Evolutionary conservation across 2,888 invertebrate species (phyloP), one percentile per base, ranked within the genome.

Genomic region (Drosophila mimica): DNA sequence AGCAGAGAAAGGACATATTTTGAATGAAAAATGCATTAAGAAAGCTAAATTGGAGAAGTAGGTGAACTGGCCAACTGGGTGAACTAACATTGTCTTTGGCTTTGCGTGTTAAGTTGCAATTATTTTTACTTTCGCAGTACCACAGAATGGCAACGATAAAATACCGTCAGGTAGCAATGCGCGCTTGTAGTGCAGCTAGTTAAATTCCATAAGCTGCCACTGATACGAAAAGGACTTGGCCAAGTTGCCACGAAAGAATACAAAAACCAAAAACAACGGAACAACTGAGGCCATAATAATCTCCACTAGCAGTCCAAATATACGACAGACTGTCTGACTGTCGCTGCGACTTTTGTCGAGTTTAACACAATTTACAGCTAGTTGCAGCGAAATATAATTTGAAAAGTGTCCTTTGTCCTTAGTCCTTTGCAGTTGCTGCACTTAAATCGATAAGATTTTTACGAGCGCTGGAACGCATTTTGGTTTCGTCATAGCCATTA

Each of bases 71-170:
- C 43, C 51, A 60, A 54, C 31, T 28, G 62, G 43, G 33, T 46
- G 57, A 46, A 46, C 31, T 28, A 54, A 36, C 48, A 70, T 38
- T 72, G 65, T 66, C 38, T 67, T 66, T 74, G 46, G 36, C 67
- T 70, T 85, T 81, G 90, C 90, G 90, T 88, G 90, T 57, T 46
- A 51, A 58, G 51, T 56, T 68, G 76, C 75, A 87, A 88, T 90
- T 90, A 88, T 72, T 81, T 78, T 15, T 60, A 64, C 20, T 36
- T 36, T 53, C 56, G 51, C 52, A 43, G 67, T 52, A 33, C 65
- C 58, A 72, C 58, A 69, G 72, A 85, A 72, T 70, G 71, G 80
- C 67, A 70, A 20, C 73, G 56, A 70, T 67, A 61, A 73, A 72
- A 73, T 73, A 46, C 56, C 40, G 59, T 65, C 65, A 36, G 68